Evolutionary conservation across 1,140 invertebrate species (phyloP).

Genomic region (Achatina immaculata): DNA sequence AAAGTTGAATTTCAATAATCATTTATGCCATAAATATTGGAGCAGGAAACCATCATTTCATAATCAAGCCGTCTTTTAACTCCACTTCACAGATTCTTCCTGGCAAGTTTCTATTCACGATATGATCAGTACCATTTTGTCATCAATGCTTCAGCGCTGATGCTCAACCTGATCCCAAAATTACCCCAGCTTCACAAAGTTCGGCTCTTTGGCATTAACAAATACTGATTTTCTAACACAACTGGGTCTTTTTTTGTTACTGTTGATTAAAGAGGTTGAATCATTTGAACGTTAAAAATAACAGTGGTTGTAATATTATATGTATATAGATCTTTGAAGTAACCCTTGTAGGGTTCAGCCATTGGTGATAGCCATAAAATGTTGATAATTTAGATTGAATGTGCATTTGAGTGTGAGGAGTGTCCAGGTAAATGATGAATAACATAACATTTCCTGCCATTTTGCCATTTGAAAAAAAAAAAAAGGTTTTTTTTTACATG

Average conservation of each 20-base stretch:
- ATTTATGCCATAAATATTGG: no score
- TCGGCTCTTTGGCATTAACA: conserved; percentile 80
- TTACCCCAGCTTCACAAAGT: conserved; percentile 79
- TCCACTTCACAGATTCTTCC: conserved; percentile 76
- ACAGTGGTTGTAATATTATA: neutral
- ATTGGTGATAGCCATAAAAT: no score
- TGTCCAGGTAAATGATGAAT: no score
- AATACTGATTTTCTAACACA: conserved; percentile 72
- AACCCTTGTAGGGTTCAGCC: neutral
- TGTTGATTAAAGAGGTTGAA: neutral
- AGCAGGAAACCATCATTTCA: no score
- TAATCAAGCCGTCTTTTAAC: neutral
- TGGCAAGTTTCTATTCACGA: conserved; percentile 81
- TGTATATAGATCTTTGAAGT: neutral
- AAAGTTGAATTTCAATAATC: no score
- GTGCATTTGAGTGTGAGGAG: no score
- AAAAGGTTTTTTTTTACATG: no score
- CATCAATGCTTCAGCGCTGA: conserved; percentile 77
- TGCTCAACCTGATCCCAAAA: conserved; percentile 79
- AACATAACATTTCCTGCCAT: no score
- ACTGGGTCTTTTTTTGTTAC: neutral
- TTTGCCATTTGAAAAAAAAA: no score
- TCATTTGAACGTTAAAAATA: neutral
- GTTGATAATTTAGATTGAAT: no score
- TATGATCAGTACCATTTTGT: conserved; percentile 80